A percentile compares a stretch with the other conserved stretches of the same genome.
Evolutionary conservation across 2,888 invertebrate genomes (phyloP).

Genomic region (Allolobophora icterica): DNA sequence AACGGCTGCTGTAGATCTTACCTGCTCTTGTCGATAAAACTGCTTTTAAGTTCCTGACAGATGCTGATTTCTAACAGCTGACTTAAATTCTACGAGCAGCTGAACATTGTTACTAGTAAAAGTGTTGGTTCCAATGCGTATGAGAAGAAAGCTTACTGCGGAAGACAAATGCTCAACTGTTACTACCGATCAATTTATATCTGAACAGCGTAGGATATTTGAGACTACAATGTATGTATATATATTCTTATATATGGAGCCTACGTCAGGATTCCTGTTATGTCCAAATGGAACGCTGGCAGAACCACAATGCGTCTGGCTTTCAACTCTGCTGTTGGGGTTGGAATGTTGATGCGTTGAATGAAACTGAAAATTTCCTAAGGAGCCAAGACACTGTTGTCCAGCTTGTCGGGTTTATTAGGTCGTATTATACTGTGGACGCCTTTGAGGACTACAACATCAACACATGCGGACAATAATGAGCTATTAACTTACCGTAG

Average conservation of each 20-base stretch:
- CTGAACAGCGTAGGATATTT: not conserved
- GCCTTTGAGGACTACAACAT: too few relatives aligned
- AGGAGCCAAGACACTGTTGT: not conserved
- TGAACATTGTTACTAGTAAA: not conserved
- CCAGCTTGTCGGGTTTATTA: not conserved
- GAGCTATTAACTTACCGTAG: too few relatives aligned
- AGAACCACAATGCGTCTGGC: not conserved
- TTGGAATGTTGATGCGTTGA: not conserved
- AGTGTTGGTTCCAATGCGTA: not conserved
- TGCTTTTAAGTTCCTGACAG: not conserved
- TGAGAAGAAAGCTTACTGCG: not conserved
- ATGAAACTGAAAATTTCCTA: not conserved
- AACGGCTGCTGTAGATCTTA: not conserved
- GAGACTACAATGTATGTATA: not conserved
- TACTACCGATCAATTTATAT: not conserved
- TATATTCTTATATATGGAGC: not conserved
- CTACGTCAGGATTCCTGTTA: not conserved
- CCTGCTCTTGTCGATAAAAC: not conserved
- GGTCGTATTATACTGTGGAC: not conserved
- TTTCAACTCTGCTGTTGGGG: not conserved
- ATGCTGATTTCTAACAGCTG: too few relatives aligned
- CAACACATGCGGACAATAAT: too few relatives aligned
- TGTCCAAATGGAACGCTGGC: conserved; percentile 10
- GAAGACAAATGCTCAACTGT: conserved; percentile 8
- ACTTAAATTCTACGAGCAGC: not conserved